These are phyloP conservation scores for Athene cunicularia DNA, from an alignment of 2,113 vertebrate genomes.

Conservation along the genomic window DNA sequence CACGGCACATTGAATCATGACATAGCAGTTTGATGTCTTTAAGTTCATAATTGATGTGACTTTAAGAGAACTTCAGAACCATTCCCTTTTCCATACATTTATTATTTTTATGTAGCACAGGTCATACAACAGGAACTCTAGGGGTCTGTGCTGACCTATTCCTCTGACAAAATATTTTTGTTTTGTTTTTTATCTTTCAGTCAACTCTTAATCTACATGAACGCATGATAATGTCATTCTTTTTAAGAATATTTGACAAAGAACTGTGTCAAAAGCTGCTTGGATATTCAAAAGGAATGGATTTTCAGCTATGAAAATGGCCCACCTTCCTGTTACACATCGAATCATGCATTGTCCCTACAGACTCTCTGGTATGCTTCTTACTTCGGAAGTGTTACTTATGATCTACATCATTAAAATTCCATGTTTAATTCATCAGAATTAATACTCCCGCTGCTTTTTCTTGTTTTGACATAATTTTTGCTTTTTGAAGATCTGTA, in stretches of 20 bases:
- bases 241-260: background rate
- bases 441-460: background rate
- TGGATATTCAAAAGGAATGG: background rate
- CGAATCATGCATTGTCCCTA: background rate
- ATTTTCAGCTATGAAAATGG: background rate
- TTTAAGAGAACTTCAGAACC: background rate
- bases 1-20: background rate
- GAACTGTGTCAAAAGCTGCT: background rate
- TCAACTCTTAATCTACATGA: background rate
- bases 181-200: background rate
- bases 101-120: background rate
- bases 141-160: accelerated
- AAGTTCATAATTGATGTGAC: background rate
- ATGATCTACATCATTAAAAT: no score
- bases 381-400: background rate
- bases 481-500: background rate
- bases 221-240: background rate
- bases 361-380: background rate
- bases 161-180: background rate
- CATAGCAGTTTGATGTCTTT: background rate
- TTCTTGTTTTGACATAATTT: background rate
- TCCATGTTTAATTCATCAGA: background rate
- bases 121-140: background rate
- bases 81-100: background rate
- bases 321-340: background rate